These are phyloP conservation scores for Vanacampus margaritifer DNA, from an alignment of 2,113 vertebrate genomes.

Conservation along the genomic window DNA sequence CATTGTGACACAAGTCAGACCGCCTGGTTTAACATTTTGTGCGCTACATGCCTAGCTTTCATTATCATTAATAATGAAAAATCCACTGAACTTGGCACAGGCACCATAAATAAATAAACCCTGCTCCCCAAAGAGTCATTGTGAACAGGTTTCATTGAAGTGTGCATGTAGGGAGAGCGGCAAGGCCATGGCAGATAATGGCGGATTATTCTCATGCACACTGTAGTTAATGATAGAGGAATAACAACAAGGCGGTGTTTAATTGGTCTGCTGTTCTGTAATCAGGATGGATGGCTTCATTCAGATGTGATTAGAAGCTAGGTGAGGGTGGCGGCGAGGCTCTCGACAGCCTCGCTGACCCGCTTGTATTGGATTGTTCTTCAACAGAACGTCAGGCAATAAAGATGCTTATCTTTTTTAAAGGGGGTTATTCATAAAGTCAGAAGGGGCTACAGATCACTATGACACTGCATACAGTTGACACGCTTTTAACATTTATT, in stretches of 20 bases:
- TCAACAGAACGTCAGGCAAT: conserved; percentile 26
- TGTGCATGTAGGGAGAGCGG: conserved; percentile 1
- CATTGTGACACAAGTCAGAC: conserved; percentile 36
- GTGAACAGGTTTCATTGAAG: conserved; percentile 34
- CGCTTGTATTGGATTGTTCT: conserved; percentile 55
- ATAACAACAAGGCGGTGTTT: conserved; percentile 54
- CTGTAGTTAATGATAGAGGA: conserved; percentile 57
- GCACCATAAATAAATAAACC: conserved; percentile 60
- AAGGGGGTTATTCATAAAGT: conserved; percentile 31
- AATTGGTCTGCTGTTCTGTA: conserved; percentile 53
- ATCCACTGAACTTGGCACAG: conserved; percentile 55
- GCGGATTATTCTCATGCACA: conserved; percentile 33
- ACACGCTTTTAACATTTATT: conserved; percentile 15
- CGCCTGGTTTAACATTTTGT: conserved; percentile 29
- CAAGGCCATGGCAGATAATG: background rate
- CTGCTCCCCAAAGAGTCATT: conserved; percentile 33
- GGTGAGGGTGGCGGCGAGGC: conserved; percentile 22
- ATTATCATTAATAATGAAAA: conserved; percentile 60
- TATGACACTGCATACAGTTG: background rate
- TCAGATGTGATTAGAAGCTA: conserved; percentile 55
- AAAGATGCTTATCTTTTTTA: conserved; percentile 18
- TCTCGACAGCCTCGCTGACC: conserved; percentile 41
- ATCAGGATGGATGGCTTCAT: conserved; percentile 59
- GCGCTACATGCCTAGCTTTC: conserved; percentile 51
- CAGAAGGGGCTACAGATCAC: background rate